phyloP scores from a whole-genome alignment of 1,140 invertebrate genomes.

The Plutomurus gul region DNA sequence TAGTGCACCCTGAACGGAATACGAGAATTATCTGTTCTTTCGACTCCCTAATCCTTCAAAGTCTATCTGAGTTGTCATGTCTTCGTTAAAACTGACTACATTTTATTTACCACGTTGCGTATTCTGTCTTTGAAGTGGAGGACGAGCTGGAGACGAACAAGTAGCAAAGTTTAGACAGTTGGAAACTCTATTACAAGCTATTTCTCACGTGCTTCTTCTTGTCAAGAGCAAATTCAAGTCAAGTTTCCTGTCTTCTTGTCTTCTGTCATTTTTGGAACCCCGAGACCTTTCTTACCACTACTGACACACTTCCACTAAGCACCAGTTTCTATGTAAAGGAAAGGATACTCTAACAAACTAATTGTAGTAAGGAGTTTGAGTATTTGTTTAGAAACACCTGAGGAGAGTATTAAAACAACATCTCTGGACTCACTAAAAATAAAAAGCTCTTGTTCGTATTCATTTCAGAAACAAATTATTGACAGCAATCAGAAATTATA shows the following conservation, averaged over 20 bases:
- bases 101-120: too few species aligned
- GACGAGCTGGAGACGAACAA: not conserved
- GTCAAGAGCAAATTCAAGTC: not conserved
- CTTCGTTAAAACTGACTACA: not conserved
- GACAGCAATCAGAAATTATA: too few species aligned
- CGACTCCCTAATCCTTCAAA: not conserved
- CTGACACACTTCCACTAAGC: too few species aligned
- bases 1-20: not conserved
- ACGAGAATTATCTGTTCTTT: not conserved
- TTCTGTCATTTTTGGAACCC: not conserved
- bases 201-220: not conserved
- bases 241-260: not conserved
- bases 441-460: too few species aligned
- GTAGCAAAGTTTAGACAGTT: not conserved
- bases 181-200: not conserved
- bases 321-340: too few species aligned
- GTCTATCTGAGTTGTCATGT: conserved; percentile 12
- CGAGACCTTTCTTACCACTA: too few species aligned
- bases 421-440: too few species aligned
- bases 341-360: too few species aligned
- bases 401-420: too few species aligned
- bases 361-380: too few species aligned
- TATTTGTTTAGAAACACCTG: too few species aligned
- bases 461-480: not conserved
- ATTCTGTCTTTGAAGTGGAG: too few species aligned